Base-by-base conservation (phyloP, 2,888 invertebrate species). In the Ferdinandea cuprea region DNA sequence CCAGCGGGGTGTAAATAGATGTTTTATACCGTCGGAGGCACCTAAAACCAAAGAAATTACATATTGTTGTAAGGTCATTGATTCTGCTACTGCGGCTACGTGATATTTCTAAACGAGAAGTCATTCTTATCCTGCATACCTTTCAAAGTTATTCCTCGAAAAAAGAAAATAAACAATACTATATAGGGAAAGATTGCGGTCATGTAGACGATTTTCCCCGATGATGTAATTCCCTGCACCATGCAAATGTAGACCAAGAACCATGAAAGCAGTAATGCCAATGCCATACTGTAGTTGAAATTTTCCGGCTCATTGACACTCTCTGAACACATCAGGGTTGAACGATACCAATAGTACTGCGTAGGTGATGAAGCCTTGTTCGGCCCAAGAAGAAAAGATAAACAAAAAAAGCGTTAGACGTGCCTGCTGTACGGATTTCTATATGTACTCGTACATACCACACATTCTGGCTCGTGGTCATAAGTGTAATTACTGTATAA, bases 161-260 rank as follows among this genome's bases (percentile, higher is more conserved):
- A 96, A 92, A 99, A 98, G 92, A 99, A 99, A 86, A 98, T 97
- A 3, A 98, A 96, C 4, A 98, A 93, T 13, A 99, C 98, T 61
- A 98, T 93, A 91, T 99, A 99, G 0, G 99, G 99, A 90, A 99
- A 99, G 0, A 98, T 98, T 0, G 99, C 98, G 1, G 98, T 99
- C 73, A 99, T 95, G 89, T 98, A 98, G 81, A 98, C 98, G 56
- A 98, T 98, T 93, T 98, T 98, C 68, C 98, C 98, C 0, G 98
- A 98, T 4, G 98, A 98, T 1, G 98, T 98, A 85, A 99, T 98
- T 63, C 99, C 99, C 91, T 98, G 98, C 87, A 98, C 98, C 95
- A 99, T 98, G 91, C 98, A 98, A 91, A 98, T 93, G 91, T 98
- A 99, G 85, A 98, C 97, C 15, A 99, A 92, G 71, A 96, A 94